Evolutionary conservation across 2,888 invertebrate genomes (phyloP), one percentile per base, ranked within the genome.

Genomic region (Pimpla rufipes): DNA sequence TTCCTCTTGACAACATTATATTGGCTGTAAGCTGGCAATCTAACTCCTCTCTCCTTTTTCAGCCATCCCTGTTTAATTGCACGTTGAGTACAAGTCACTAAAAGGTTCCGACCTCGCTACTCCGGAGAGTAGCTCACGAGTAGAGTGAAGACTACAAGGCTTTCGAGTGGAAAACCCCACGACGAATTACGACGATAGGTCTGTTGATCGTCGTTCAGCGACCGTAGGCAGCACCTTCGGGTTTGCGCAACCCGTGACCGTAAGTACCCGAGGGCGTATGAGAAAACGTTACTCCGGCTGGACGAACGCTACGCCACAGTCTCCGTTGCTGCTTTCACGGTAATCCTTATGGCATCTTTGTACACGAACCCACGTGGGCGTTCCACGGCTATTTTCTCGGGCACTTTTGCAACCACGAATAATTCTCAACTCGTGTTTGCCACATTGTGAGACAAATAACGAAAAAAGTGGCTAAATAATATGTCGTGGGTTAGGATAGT

Each of bases 101-200:
- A 29, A 29, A 29, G 29, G 50, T 47, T 47, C 47, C 16, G 47
- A 47, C 13, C 29, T 21, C 21, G 29, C 29, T 5, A 29, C 29
- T 29, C 5, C 5, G 29, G 29, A 3, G 29, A 29, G 29, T 5
- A 29, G 35, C 55, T 11, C 40, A 50, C 50, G 13, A 16, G 10
- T 29, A 2, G 29, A 29, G n/a, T n/a, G n/a, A n/a, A n/a, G n/a
- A n/a, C n/a, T n/a, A n/a, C n/a, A n/a, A n/a, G n/a, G n/a, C n/a
- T 57, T 57, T n/a, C 59, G 29, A 4, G 37, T n/a, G 16, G 55
- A 23, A 23, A 55, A 55, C 11, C 62, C 62, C 62, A 62, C 62
- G 62, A 16, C 45, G 73, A 73, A 59, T 73, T 45, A 73, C 73
- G 73, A 73, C 45, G 59, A 73, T 73, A 18, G 68, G 42, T 73